Evolutionary conservation across 2,888 invertebrate genomes (phyloP).

Genomic region (Thysanoteuthis rhombus): DNA sequence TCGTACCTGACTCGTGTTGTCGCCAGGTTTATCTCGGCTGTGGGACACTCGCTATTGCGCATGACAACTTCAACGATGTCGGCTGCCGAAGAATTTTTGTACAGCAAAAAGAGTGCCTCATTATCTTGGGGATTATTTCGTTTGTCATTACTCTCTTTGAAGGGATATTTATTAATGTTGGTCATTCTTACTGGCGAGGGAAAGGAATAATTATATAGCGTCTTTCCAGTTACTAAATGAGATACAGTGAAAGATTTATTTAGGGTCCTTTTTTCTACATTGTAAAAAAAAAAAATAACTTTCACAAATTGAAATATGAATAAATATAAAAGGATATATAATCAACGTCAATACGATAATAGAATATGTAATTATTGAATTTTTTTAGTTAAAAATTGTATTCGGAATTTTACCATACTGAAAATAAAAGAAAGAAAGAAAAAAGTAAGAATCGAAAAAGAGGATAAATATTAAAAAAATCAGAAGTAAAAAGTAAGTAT

Average conservation of each 20-base stretch:
- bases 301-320: too few species aligned
- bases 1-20: slow-evolving; percentile 15
- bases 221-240: background rate
- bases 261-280: too few species aligned
- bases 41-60: background rate
- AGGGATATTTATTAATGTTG: slow-evolving; percentile 1
- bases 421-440: background rate
- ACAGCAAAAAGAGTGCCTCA: slow-evolving; percentile 16
- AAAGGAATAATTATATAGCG: background rate
- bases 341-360: background rate
- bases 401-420: background rate
- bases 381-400: background rate
- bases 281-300: too few species aligned
- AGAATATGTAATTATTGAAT: background rate
- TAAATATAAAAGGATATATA: background rate
- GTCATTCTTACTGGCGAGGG: background rate
- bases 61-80: background rate
- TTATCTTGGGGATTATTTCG: background rate
- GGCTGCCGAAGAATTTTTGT: background rate
- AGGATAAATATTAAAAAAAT: background rate
- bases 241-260: too few species aligned
- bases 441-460: background rate
- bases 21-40: background rate
- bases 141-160: background rate
- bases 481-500: background rate